Percentiles rank a stretch among this genome's conserved stretches.
These are phyloP conservation scores for Camponotus vicinus DNA, from an alignment of 1,140 invertebrate genomes.

Conservation along the genomic window DNA sequence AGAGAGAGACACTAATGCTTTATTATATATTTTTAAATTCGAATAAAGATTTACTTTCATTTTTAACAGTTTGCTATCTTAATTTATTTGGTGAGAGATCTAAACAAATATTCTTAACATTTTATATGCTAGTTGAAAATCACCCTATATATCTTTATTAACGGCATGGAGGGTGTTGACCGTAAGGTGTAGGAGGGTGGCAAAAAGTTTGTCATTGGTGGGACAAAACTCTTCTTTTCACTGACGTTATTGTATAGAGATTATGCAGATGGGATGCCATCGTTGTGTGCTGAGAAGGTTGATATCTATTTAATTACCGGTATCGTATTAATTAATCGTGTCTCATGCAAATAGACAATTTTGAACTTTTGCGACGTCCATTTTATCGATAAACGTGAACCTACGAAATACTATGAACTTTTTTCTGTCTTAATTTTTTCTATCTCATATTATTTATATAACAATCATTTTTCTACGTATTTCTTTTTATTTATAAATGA, in stretches of 20 bases:
- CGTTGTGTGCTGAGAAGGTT: slow-evolving; percentile 69
- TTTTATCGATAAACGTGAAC: background rate
- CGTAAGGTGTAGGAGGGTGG: slow-evolving; percentile 21
- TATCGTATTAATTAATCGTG: slow-evolving; percentile 74
- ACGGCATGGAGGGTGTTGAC: slow-evolving; percentile 11
- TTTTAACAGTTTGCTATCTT: background rate
- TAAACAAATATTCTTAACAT: slow-evolving; percentile 8
- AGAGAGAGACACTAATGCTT: background rate
- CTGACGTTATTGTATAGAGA: slow-evolving; percentile 80
- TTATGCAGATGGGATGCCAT: slow-evolving; percentile 80
- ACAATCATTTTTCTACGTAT: background rate
- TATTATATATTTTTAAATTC: background rate
- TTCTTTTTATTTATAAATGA: background rate
- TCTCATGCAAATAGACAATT: slow-evolving; percentile 43
- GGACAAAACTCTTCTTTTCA: slow-evolving; percentile 54
- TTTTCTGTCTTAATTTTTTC: background rate
- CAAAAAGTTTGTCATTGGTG: slow-evolving; percentile 67
- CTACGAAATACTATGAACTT: background rate
- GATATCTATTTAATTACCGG: slow-evolving; percentile 81
- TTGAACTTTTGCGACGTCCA: slow-evolving; percentile 40
- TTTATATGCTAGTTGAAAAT: background rate
- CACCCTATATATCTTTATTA: slow-evolving; percentile 44
- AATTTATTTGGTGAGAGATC: background rate
- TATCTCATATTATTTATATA: background rate
- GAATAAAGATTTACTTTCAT: background rate